These are phyloP conservation scores for Sesamia inferens DNA, from an alignment of 2,888 invertebrate species.

Conservation along the genomic window DNA sequence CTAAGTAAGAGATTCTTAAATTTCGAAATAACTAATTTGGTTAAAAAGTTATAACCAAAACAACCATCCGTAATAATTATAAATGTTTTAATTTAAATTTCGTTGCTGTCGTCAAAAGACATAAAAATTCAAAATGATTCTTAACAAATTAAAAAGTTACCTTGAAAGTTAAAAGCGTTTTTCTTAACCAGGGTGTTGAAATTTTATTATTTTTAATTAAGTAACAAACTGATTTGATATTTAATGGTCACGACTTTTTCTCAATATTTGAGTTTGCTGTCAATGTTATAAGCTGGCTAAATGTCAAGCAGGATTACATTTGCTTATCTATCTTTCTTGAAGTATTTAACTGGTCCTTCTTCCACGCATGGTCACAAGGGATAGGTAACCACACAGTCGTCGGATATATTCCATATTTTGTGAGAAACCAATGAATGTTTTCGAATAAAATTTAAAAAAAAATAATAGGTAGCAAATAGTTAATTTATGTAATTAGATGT, in stretches of 20 bases:
- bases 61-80: slow-evolving; percentile 16
- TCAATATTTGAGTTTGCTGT: too few relatives aligned
- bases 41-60: slow-evolving; percentile 18
- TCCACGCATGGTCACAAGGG: too few relatives aligned
- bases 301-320: too few relatives aligned
- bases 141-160: slow-evolving; percentile 23
- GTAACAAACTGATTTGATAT: neutral
- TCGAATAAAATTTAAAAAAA: too few relatives aligned
- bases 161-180: slow-evolving; percentile 36
- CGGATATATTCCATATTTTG: too few relatives aligned
- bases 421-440: too few relatives aligned
- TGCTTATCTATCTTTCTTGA: too few relatives aligned
- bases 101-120: neutral
- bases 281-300: neutral
- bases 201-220: slow-evolving; percentile 4
- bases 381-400: too few relatives aligned
- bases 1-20: neutral
- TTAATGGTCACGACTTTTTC: neutral
- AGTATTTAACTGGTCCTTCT: too few relatives aligned
- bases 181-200: slow-evolving; percentile 13
- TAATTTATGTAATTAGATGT: too few relatives aligned
- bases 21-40: slow-evolving; percentile 19
- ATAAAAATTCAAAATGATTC: slow-evolving; percentile 15
- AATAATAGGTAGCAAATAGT: too few relatives aligned
- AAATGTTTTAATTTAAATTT: slow-evolving; percentile 33